Percentiles rank a stretch among this genome's conserved stretches.
Conservation (phyloP, 2,888 invertebrate species). For the Eilema caniola region DNA sequence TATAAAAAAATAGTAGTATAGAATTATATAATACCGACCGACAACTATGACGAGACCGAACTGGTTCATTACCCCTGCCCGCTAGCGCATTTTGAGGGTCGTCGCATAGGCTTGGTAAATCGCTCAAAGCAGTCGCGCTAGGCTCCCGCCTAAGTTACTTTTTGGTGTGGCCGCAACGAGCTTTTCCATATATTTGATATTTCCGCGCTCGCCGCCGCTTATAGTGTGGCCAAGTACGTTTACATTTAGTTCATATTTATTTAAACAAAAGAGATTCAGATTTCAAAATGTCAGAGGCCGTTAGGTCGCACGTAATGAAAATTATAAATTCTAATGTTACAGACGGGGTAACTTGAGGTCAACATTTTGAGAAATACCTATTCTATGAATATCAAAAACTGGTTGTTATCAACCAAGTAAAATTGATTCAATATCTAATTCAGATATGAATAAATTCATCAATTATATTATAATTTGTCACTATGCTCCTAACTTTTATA, state of each 20-base stretch:
- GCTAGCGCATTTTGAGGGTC: no score
- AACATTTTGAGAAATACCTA: neutral
- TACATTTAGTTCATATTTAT: neutral
- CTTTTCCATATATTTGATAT: no score
- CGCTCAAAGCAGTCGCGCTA: no score
- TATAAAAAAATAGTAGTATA: no score
- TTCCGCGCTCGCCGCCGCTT: no score
- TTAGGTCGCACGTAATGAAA: neutral
- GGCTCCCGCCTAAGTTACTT: no score
- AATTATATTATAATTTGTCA: neutral
- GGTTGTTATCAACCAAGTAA: conserved; percentile 2
- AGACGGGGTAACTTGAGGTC: neutral
- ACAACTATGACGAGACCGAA: no score
- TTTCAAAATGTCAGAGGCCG: neutral
- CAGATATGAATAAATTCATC: neutral
- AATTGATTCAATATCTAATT: neutral
- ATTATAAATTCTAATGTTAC: conserved; percentile 3
- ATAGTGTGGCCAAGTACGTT: no score
- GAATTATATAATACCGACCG: no score
- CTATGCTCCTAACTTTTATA: neutral
- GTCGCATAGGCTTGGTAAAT: no score
- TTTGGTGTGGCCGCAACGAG: no score
- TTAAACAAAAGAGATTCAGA: neutral
- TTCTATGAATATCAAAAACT: neutral
- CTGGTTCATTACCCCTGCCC: no score